Conservation (phyloP, 2,113 vertebrate genomes). For the Cygnus atratus region DNA sequence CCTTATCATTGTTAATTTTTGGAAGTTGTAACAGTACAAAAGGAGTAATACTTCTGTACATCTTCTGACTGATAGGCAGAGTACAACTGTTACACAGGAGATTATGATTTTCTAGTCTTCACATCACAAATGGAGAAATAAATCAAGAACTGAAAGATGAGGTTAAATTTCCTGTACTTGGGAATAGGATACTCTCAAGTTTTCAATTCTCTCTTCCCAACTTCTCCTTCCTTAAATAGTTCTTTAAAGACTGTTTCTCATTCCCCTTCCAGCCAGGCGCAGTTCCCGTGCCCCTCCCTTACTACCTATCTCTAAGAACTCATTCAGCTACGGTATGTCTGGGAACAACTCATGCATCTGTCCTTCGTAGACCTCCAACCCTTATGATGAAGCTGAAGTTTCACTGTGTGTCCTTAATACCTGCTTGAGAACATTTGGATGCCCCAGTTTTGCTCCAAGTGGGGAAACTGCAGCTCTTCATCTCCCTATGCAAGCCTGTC, state of each 20-base stretch:
- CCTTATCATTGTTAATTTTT: not conserved
- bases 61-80: not conserved
- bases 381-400: not conserved
- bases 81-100: not conserved
- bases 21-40: not conserved
- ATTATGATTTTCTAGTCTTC: not conserved
- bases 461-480: not conserved
- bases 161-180: not conserved
- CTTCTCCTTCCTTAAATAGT: not conserved
- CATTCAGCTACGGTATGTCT: not conserved
- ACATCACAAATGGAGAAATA: not conserved
- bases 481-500: not conserved
- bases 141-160: not conserved
- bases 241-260: not conserved
- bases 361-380: not conserved
- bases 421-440: not conserved
- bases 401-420: not conserved
- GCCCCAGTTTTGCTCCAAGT: rapidly evolving
- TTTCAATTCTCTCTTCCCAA: not conserved
- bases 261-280: not conserved
- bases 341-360: not conserved
- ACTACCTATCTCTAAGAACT: not conserved
- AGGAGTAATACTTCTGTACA: not conserved
- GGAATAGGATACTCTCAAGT: not conserved
- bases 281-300: not conserved